Evolutionary conservation across 1,140 invertebrate species (phyloP).

Genomic region (Eulimnadia texana): DNA sequence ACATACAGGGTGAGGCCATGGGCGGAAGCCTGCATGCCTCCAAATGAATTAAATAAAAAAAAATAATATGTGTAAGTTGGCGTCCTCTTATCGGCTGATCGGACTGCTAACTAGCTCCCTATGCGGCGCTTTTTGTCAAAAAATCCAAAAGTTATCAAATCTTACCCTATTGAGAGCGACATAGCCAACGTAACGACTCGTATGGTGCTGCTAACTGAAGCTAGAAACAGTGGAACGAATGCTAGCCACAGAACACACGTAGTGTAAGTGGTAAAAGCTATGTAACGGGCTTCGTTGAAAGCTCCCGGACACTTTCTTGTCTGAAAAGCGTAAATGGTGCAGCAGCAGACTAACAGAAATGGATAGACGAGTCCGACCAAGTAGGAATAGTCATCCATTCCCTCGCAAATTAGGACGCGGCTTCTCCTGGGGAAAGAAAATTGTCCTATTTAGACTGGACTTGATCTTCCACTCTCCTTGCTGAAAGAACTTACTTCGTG

Average conservation of each 20-base stretch:
- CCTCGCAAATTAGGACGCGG: conserved; percentile 29
- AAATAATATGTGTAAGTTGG: no score
- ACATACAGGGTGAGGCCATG: no score
- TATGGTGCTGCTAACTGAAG: conserved; percentile 32
- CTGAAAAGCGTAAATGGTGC: conserved; percentile 58
- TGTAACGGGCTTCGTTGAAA: conserved; percentile 57
- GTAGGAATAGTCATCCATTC: conserved; percentile 37
- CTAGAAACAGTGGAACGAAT: conserved; percentile 56
- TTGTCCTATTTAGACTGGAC: neutral
- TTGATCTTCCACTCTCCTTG: no score
- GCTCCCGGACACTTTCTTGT: conserved; percentile 59
- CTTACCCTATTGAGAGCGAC: conserved; percentile 35
- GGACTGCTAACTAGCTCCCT: no score
- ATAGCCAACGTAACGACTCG: conserved; percentile 39
- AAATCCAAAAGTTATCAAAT: no score
- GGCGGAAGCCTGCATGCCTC: no score
- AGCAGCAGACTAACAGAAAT: conserved; percentile 39
- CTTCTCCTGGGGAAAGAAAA: conserved; percentile 9
- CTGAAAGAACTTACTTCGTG: conserved; percentile 21
- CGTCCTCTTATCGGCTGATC: no score
- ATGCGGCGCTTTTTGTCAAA: no score
- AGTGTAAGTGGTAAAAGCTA: conserved; percentile 62
- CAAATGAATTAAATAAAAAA: no score
- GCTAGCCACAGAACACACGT: conserved; percentile 62
- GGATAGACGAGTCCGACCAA: conserved; percentile 37